Evolutionary conservation across 2,888 invertebrate species (phyloP), one percentile per base, ranked within the genome.

Genomic region (Eretmocerus hayati): DNA sequence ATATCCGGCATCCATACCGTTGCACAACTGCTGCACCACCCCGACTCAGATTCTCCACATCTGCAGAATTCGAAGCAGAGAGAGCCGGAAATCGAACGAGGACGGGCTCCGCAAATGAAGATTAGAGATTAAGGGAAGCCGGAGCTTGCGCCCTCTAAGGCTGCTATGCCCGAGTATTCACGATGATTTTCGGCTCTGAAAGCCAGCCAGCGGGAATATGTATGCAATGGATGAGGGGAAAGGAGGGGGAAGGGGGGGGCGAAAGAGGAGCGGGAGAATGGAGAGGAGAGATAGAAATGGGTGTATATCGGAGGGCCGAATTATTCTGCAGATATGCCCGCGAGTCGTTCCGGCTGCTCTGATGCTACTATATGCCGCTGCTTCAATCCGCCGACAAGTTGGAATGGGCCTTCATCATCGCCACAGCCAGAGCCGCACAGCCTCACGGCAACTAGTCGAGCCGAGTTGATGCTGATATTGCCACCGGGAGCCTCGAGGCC

Each of bases 41-140:
- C 26, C 30, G 23, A 20, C 26, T 26, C 26, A 9, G 8, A 9
- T 11, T 26, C 26, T 26, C 26, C 11, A 6, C 26, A 26, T 6
- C 26, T 26, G 22, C 30, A 39, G 48, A 48, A 48, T 46, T 32
- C 48, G 42, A 45, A 26, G 33, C 37, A 40, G 44, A 13, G 26
- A 21, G 13, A 23, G 23, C n/a, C 48, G 48, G 42, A 42, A 52
- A 52, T 48, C 45, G 48, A 45, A 48, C 42, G 38, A 48, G 42
- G 42, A 38, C 35, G 13, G 41, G 42, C 42, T 52, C 45, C 52
- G 52, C 40, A 49, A 49, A 49, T 42, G 49, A 46, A 52, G 46
- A 46, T 49, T 52, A 42, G 43, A 52, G 49, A 52, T 52, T 52
- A 52, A 46, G 49, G 46, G 16, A n/a, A n/a, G n/a, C n/a, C n/a